A percentile compares a stretch with the other conserved stretches of the same genome.
phyloP scores from a whole-genome alignment of 2,888 invertebrate genomes.

The Litoditis marina region DNA sequence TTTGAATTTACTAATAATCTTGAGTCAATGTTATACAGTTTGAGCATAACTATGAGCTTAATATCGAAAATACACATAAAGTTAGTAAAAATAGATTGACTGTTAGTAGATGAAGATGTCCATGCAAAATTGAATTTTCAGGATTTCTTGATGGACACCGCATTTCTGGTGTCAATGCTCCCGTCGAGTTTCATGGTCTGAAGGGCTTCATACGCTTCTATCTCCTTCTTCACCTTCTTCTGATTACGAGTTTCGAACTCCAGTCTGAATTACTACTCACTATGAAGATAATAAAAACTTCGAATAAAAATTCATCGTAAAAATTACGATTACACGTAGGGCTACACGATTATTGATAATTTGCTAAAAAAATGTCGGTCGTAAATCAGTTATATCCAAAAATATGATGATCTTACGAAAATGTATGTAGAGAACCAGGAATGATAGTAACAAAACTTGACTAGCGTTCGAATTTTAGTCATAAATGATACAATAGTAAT shows the following conservation, averaged over 20 bases:
- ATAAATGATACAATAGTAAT: too few species aligned
- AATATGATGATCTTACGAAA: too few species aligned
- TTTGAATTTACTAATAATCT: too few species aligned
- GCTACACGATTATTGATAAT: too few species aligned
- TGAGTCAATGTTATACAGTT: too few species aligned
- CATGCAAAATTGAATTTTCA: neutral
- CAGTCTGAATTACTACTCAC: too few species aligned
- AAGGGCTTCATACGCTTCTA: conserved; percentile 48
- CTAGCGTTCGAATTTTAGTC: neutral
- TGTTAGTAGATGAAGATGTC: neutral
- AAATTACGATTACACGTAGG: too few species aligned
- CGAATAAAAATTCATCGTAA: too few species aligned
- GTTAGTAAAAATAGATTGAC: neutral
- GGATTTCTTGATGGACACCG: conserved; percentile 1
- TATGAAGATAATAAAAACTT: too few species aligned
- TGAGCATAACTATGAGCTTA: neutral
- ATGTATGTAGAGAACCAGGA: too few species aligned
- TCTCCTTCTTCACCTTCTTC: conserved; percentile 86
- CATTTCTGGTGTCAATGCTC: neutral
- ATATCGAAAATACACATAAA: neutral
- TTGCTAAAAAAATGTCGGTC: too few species aligned
- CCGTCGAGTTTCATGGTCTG: conserved; percentile 18
- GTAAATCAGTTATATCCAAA: too few species aligned
- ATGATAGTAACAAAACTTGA: neutral
- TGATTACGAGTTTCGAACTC: conserved; percentile 70